These are phyloP conservation scores for Eremobia ochroleuca DNA, from an alignment of 2,888 invertebrate species.

Conservation along the genomic window DNA sequence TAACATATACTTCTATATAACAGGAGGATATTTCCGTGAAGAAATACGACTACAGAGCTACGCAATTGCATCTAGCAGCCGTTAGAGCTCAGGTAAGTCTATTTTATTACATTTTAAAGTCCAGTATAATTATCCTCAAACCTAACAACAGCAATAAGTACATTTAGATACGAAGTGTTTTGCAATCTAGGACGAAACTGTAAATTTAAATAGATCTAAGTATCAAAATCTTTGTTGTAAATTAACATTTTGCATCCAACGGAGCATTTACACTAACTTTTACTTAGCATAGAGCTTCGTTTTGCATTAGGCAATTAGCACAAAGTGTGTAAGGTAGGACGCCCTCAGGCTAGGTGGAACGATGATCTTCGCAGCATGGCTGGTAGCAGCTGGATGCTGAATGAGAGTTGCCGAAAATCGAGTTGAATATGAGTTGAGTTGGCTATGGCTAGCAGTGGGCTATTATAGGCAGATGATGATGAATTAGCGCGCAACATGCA, in stretches of 20 bases:
- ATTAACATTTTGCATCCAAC: background rate
- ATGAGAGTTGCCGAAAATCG: too few species aligned
- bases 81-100: conserved; percentile 96
- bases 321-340: too few species aligned
- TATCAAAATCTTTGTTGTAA: background rate
- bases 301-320: too few species aligned
- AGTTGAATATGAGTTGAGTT: too few species aligned
- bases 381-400: too few species aligned
- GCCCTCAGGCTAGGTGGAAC: too few species aligned
- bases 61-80: conserved; percentile 97
- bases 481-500: background rate
- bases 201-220: background rate
- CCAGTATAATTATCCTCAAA: background rate
- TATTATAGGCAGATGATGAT: too few species aligned
- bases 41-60: conserved; percentile 97
- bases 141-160: background rate
- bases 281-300: background rate
- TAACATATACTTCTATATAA: conserved; percentile 24
- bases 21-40: conserved; percentile 99
- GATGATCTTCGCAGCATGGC: too few species aligned
- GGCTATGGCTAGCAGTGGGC: too few species aligned
- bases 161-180: conserved; percentile 15
- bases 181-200: background rate
- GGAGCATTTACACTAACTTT: background rate
- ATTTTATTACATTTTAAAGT: conserved; percentile 8